phyloP scores from a whole-genome alignment of 2,113 vertebrate genomes.

The Calyptommatus sinebrachiatus region DNA sequence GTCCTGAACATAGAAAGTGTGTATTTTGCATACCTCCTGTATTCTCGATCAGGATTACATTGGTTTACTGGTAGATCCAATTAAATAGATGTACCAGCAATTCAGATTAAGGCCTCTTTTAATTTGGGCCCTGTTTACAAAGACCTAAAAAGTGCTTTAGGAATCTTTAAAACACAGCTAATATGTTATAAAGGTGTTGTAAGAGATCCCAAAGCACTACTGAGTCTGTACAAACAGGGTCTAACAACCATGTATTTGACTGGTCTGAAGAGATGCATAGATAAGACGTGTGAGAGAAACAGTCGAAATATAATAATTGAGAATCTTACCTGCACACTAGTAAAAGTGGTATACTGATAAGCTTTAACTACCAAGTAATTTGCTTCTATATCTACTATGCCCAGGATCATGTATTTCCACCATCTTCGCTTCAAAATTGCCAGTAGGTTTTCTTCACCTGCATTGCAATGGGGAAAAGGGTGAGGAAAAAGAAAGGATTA shows the following conservation, averaged over 20 bases:
- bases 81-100: too few relatives aligned
- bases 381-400: conserved; percentile 92
- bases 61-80: too few relatives aligned
- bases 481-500: not conserved
- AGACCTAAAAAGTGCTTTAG: too few relatives aligned
- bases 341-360: conserved; percentile 93
- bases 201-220: too few relatives aligned
- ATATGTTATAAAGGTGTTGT: too few relatives aligned
- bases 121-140: too few relatives aligned
- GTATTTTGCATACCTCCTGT: too few relatives aligned
- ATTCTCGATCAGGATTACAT: too few relatives aligned
- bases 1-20: too few relatives aligned
- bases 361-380: conserved; percentile 95
- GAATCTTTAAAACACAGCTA: too few relatives aligned
- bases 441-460: conserved; percentile 93
- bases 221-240: not conserved
- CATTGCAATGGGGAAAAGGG: conserved; percentile 12
- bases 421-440: conserved; percentile 93
- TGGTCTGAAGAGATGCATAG: not conserved
- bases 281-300: not conserved
- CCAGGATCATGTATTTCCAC: conserved; percentile 98
- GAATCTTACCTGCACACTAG: conserved; percentile 88
- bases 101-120: too few relatives aligned
- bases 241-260: not conserved
- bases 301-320: not conserved